Base-by-base conservation (phyloP, 2,888 invertebrate genomes). In the Diaphora mendica region DNA sequence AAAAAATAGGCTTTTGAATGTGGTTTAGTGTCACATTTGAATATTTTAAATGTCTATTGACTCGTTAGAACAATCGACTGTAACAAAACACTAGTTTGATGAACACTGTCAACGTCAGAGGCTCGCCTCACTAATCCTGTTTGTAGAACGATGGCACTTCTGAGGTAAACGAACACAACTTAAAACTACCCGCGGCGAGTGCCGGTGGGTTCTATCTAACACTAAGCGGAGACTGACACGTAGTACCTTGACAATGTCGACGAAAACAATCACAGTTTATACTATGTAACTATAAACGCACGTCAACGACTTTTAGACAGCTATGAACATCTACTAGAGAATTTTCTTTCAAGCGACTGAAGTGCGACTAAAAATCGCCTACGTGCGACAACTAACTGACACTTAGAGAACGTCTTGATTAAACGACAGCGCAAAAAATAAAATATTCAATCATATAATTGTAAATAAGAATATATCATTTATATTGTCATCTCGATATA, bases 401-500 rank as follows among this genome's bases (percentile, higher is more conserved):
- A 81, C 79, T 79, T 80, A 82, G 82, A 80, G 70, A 82, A 80
- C 78, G 79, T 80, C 77, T 82, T 80, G 72, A 75, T 79, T 81
- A 85, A 81, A 85, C 77, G 76, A 86, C 83, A 87, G 85, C 86
- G 87, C 88, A 80, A 81, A 88, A 90, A 91, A 90, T 88, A 89
- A 91, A 86, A 80, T 83, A 81, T 86, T 85, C 87, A 86, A 89
- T 87, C 85, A 89, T 84, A 90, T 87, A 89, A 92, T 92, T 94
- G 94, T 95, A 94, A 95, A 95, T 95, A 95, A 94, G 89, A 90
- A 91, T 93, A 93, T 94, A 91, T 91, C 85, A 93, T 82, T 75
- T 86, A 94, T 94, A 94, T 95, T 95, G 94, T 94, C 94, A 88
- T 92, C 88, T 93, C 89, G 90, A 93, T 94, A 95, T 92, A 94